Percentiles rank a stretch among this genome's conserved stretches.
phyloP scores from a whole-genome alignment of 2,888 invertebrate genomes.

The Alentia gelatinosa region DNA sequence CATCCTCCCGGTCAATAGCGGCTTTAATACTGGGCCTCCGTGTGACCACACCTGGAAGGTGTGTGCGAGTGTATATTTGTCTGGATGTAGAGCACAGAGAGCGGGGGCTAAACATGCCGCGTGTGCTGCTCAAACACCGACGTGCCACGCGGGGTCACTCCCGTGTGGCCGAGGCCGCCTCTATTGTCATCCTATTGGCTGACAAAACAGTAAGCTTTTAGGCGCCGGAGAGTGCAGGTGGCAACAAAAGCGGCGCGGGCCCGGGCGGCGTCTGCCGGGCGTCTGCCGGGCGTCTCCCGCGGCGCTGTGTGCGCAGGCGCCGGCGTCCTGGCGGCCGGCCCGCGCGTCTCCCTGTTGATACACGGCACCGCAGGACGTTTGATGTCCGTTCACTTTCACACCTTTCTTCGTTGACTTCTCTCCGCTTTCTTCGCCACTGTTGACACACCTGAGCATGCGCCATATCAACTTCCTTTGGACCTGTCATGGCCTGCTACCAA shows the following conservation, averaged over 20 bases:
- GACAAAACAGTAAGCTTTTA: conserved; percentile 9
- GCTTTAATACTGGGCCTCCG: neutral
- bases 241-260: neutral
- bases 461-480: neutral
- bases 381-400: neutral
- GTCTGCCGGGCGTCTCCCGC: neutral
- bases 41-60: neutral
- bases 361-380: neutral
- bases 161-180: neutral
- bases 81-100: neutral
- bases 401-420: neutral
- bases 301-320: neutral
- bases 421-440: neutral
- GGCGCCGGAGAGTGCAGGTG: neutral
- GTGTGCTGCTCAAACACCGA: neutral
- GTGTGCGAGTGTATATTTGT: neutral
- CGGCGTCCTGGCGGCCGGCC: neutral
- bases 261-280: neutral
- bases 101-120: neutral
- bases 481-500: too few relatives aligned
- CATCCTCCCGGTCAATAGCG: neutral
- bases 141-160: neutral
- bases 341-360: neutral
- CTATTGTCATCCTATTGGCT: neutral
- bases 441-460: neutral